Evolutionary conservation across 2,888 invertebrate genomes (phyloP).

Genomic region (Drosophila fulvimacula): DNA sequence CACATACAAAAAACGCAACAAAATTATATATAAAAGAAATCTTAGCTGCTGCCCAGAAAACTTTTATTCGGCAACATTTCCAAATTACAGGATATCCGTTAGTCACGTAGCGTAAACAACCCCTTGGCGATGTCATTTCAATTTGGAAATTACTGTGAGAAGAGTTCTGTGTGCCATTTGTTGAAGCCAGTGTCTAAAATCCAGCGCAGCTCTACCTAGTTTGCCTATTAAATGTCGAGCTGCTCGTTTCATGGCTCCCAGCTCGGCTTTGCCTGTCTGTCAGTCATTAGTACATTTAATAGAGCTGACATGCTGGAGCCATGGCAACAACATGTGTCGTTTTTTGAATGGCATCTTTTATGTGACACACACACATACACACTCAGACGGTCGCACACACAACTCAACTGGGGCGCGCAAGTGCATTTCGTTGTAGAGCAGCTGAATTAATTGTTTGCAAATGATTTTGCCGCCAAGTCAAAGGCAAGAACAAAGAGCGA

Average conservation of each 20-base stretch:
- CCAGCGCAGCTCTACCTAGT: slow-evolving; percentile 16
- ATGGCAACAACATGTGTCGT: slow-evolving; percentile 33
- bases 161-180: slow-evolving; percentile 8
- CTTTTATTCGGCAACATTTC: neutral
- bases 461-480: slow-evolving; percentile 41
- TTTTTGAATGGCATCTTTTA: slow-evolving; percentile 41
- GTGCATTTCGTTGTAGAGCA: slow-evolving; percentile 51
- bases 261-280: slow-evolving; percentile 26
- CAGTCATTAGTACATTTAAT: slow-evolving; percentile 63
- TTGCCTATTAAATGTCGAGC: slow-evolving; percentile 35
- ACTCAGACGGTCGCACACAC: neutral
- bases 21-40: too few species aligned
- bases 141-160: slow-evolving; percentile 2
- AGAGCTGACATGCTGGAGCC: slow-evolving; percentile 41
- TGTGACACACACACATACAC: slow-evolving; percentile 4
- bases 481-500: neutral
- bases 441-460: slow-evolving; percentile 63
- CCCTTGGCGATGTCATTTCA: neutral
- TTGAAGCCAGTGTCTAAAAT: slow-evolving; percentile 11
- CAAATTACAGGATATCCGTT: neutral
- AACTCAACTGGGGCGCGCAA: slow-evolving; percentile 36
- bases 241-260: slow-evolving; percentile 21
- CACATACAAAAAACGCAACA: too few species aligned
- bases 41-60: neutral
- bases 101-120: neutral